phyloP scores from a whole-genome alignment of 23 tunicate species.

The Phallusia fumigata region DNA sequence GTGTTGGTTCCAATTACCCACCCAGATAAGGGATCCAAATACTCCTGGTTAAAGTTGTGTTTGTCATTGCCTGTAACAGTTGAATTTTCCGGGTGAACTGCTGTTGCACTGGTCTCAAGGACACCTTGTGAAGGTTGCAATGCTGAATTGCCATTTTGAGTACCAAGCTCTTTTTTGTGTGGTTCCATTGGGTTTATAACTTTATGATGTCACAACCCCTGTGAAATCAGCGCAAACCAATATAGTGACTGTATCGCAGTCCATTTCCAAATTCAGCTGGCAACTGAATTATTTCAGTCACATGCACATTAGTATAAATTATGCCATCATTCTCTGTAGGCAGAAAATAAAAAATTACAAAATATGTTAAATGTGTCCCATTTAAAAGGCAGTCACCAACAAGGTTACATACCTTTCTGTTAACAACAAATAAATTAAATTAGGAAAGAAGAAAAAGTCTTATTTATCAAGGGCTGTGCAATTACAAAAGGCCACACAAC shows the following conservation, averaged over 20 bases:
- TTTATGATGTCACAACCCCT: background rate
- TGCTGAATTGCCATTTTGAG: background rate
- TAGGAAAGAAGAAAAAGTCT: no score
- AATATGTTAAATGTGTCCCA: no score
- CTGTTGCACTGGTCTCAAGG: background rate
- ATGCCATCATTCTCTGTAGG: background rate
- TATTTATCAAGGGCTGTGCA: no score
- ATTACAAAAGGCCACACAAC: no score
- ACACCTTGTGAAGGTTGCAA: background rate
- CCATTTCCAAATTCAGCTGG: background rate
- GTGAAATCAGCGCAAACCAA: background rate
- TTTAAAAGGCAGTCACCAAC: no score
- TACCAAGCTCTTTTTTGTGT: background rate
- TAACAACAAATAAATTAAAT: no score
- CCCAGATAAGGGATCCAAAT: background rate
- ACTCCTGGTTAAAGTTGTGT: background rate
- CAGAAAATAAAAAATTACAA: no score
- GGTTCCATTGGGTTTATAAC: slow-evolving; percentile 1
- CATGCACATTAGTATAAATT: background rate
- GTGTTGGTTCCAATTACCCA: background rate
- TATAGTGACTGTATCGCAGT: background rate
- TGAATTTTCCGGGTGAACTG: background rate
- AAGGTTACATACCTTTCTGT: no score
- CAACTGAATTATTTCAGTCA: background rate
- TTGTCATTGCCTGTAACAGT: background rate